Base-by-base conservation (phyloP, 2,888 invertebrate genomes). In the Cryptus armator region DNA sequence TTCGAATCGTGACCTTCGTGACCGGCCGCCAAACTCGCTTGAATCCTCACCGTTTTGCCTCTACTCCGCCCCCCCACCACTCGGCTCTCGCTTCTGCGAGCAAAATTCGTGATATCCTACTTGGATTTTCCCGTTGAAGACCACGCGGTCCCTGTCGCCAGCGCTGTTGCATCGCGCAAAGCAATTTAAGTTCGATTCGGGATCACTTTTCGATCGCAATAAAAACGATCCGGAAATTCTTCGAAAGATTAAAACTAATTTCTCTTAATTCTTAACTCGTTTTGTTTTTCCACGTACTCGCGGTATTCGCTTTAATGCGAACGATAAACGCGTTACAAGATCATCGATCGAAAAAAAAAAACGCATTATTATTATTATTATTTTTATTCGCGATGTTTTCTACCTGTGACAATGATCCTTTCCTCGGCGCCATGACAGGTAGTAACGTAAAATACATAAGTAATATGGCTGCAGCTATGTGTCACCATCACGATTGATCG, bases 1-100 rank as follows among this genome's bases (percentile, higher is more conserved):
- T 83, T 75, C 43, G 66, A 66, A 53, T 78, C 83, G 83, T 83
- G 82, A 83, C 84, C 74, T 81, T 76, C 83, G 74, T 62, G 71
- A 76, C 66, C 53, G 76, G 37, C 29, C 48, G 75, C 16, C 75
- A 16, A 29, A 64, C 74, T 62, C 46, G 16, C 16, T 46, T 7
- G n/a, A 0, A 19, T 5, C 48, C 51, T 37, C 7, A 46, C n/a
- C 43, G 24, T 24, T 12, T 19, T 10, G 56, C 19, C 12, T 37
- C 9, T 10, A 56, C 12, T 7, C 9, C 19, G 19, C 56, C 56
- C 56, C 24, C 56, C 53, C 12, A 19, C 19, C 19, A 10, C 53
- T 12, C 24, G 10, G 53, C 19, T 53, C 53, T 56, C 56, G 19
- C 19, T 1, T 24, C 10, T 19, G 10, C 10, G 56, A 56, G 19